Percentiles rank a stretch among this genome's conserved stretches.
Evolutionary conservation across 2,113 vertebrate species (phyloP).

Genomic region (Clarias magur): DNA sequence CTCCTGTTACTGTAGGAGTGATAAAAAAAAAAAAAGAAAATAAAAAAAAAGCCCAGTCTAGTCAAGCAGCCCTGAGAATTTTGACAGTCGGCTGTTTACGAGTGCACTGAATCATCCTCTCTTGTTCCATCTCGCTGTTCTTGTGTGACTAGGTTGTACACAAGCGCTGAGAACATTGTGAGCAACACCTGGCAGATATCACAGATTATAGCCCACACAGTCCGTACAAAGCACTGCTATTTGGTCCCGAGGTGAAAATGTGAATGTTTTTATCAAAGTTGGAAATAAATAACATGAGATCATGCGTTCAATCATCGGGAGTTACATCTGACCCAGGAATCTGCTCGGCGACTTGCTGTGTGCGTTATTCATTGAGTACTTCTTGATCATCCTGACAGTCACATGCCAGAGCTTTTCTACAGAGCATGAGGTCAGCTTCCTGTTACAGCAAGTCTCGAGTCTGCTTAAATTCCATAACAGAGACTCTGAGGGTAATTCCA

Average conservation of each 20-base stretch:
- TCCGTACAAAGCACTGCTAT: neutral
- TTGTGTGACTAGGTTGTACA: slow-evolving; percentile 28
- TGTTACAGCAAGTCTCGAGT: neutral
- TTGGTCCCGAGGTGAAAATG: neutral
- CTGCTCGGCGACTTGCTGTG: neutral
- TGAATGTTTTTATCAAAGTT: neutral
- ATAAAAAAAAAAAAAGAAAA: neutral
- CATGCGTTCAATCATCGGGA: neutral
- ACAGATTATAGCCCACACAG: slow-evolving; percentile 13
- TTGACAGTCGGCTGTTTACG: slow-evolving; percentile 34
- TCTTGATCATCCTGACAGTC: neutral
- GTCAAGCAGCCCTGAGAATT: slow-evolving; percentile 14
- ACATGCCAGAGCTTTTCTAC: neutral
- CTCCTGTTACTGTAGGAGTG: slow-evolving; percentile 20
- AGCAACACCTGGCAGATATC: slow-evolving; percentile 15
- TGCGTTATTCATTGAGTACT: neutral
- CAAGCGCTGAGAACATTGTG: slow-evolving; percentile 14
- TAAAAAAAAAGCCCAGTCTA: neutral
- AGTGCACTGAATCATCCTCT: slow-evolving; percentile 49
- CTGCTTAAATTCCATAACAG: neutral
- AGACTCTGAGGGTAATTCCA: neutral
- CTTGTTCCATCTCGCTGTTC: slow-evolving; percentile 39
- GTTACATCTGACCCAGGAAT: neutral
- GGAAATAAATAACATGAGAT: neutral
- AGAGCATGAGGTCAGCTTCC: neutral